These are phyloP conservation scores for Penaeus indicus DNA, from an alignment of 1,140 invertebrate genomes.

Conservation along the genomic window DNA sequence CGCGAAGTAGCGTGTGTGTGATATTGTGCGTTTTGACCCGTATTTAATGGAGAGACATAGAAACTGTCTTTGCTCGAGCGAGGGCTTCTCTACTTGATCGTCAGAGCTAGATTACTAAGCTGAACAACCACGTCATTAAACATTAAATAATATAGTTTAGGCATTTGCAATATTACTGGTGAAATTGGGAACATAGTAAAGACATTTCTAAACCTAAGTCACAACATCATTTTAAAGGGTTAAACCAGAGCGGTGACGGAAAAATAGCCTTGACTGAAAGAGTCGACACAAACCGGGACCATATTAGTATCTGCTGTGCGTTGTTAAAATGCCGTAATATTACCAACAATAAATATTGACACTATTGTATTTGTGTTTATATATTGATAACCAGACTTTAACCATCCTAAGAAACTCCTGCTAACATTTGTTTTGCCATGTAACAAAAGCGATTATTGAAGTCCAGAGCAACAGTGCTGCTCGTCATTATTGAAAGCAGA, in stretches of 20 bases:
- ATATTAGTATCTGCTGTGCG: slow-evolving; percentile 61
- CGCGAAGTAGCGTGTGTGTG: slow-evolving; percentile 62
- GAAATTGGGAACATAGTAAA: slow-evolving; percentile 63
- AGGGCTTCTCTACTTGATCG: slow-evolving; percentile 55
- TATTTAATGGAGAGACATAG: slow-evolving; percentile 62
- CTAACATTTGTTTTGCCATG: slow-evolving; percentile 63
- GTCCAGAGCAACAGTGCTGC: slow-evolving; percentile 47
- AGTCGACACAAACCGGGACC: slow-evolving; percentile 61
- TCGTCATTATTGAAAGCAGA: slow-evolving; percentile 57
- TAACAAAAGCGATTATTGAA: slow-evolving; percentile 62
- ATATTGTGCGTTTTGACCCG: slow-evolving; percentile 64
- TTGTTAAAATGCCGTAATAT: slow-evolving; percentile 63
- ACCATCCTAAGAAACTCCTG: slow-evolving; percentile 61
- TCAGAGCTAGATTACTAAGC: slow-evolving; percentile 62
- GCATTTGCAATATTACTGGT: slow-evolving; percentile 61
- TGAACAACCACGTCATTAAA: slow-evolving; percentile 62
- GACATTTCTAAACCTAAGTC: slow-evolving; percentile 63
- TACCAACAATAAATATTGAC: slow-evolving; percentile 63
- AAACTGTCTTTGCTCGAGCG: slow-evolving; percentile 63
- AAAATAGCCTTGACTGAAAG: slow-evolving; percentile 52
- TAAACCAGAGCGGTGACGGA: slow-evolving; percentile 50
- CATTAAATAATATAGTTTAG: slow-evolving; percentile 63
- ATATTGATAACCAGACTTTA: slow-evolving; percentile 61
- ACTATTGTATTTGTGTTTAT: slow-evolving; percentile 63
- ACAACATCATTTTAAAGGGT: slow-evolving; percentile 61